A percentile compares a stretch with the other conserved stretches of the same genome.
Evolutionary conservation across 2,888 invertebrate species (phyloP).

Genomic region (Eristalis intricaria): DNA sequence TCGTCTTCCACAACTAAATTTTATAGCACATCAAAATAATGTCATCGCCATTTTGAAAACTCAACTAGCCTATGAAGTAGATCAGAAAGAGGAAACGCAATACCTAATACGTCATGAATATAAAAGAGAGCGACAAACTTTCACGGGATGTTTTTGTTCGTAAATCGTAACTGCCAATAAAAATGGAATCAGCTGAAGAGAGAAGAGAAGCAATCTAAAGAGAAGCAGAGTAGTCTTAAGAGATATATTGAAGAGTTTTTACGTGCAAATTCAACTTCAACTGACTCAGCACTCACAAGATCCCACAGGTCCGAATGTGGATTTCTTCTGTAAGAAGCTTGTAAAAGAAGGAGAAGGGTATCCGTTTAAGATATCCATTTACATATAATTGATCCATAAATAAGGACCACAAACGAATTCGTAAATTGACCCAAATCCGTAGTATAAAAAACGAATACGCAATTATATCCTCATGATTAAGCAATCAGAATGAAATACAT

Average conservation of each 20-base stretch:
- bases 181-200: constrained; percentile 18
- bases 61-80: not conserved
- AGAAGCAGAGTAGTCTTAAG: not conserved
- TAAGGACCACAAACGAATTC: constrained; percentile 27
- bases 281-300: constrained; percentile 79
- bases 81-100: not conserved
- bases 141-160: not conserved
- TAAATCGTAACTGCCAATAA: constrained; percentile 25
- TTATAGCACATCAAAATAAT: not conserved
- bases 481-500: constrained; percentile 33
- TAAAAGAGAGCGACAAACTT: constrained; percentile 11
- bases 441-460: constrained; percentile 3
- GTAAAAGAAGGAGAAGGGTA: constrained; percentile 60
- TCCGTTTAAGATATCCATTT: constrained; percentile 33
- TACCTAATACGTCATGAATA: not conserved
- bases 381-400: constrained; percentile 41
- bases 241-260: not conserved
- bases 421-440: constrained; percentile 37
- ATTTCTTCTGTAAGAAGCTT: constrained; percentile 80
- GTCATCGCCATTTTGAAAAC: not conserved
- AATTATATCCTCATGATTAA: constrained; percentile 48
- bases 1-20: not conserved
- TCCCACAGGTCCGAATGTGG: constrained; percentile 77
- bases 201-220: constrained; percentile 10
- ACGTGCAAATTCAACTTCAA: constrained; percentile 35